Conservation (phyloP, 2,888 invertebrate genomes). For the Amblyjoppa fuscipennis region DNA sequence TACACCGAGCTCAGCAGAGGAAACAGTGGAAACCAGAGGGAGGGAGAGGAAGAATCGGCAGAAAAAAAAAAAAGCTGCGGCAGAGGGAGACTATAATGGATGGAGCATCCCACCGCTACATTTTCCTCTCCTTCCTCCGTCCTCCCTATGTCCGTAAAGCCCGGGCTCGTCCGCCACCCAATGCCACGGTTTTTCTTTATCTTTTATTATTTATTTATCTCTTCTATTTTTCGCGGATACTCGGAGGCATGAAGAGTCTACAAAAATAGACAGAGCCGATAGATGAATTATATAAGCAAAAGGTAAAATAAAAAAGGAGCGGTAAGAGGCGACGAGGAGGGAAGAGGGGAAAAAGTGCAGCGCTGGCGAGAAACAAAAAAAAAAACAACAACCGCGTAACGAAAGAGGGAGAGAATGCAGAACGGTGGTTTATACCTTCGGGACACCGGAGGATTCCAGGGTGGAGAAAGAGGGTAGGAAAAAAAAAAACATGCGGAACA, state of each 20-base stretch:
- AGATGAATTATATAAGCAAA: constrained; percentile 56
- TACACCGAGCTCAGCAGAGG: not conserved
- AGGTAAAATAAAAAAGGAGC: constrained; percentile 21
- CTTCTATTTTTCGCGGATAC: constrained; percentile 27
- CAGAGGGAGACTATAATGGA: constrained; percentile 53
- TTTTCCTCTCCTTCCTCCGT: constrained; percentile 31
- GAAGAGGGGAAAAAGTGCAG: constrained; percentile 32
- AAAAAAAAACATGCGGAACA: constrained; percentile 28
- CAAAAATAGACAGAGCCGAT: constrained; percentile 48
- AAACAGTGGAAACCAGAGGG: not conserved
- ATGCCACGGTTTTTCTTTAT: not conserved
- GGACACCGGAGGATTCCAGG: constrained; percentile 14
- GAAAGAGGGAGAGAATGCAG: constrained; percentile 1
- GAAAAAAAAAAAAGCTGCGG: constrained; percentile 37
- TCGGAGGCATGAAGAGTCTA: constrained; percentile 41
- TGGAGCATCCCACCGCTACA: constrained; percentile 48
- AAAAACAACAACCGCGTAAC: constrained; percentile 1
- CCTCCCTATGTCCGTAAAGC: not conserved
- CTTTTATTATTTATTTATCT: constrained; percentile 1
- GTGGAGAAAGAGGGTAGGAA: constrained; percentile 11
- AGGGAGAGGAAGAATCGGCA: constrained; percentile 11
- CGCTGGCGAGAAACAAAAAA: constrained; percentile 5
- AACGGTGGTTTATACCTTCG: constrained; percentile 15
- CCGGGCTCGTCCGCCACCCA: constrained; percentile 8
- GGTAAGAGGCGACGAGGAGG: not conserved